Base-by-base conservation (phyloP, 2,797 vertebrate genomes). In the Cygnus olor region DNA sequence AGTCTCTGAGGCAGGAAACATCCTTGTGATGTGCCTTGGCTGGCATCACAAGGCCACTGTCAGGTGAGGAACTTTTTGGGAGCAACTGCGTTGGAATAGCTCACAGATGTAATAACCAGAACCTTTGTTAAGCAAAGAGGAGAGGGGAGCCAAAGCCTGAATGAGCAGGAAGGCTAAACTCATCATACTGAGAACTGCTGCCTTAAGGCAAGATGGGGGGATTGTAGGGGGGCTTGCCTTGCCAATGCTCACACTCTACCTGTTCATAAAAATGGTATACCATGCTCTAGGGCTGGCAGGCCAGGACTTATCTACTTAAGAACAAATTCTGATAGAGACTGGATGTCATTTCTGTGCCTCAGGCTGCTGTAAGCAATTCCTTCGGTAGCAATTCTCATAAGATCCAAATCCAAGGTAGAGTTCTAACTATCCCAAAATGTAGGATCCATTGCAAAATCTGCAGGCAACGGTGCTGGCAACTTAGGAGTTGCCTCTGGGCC, bases 371-470 rank as follows among this genome's bases (percentile, higher is more conserved):
- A 85, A 54, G 16, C 65, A 71, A 9, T 64, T 85, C 54, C 91
- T 94, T 87, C 19, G 2, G 69, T 49, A 87, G 53, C 42, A 83
- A 10, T 92, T 94, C 86, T 93, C 74, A 78, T 12, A 88, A 42
- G 19, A 82, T 63, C 81, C 61, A 63, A 90, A 34, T 70, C n/a
- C 51, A 56, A 72, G 65, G 64, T 6, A 90, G 19, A 19, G 34
- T 89, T 94, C 86, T 92, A 80, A 51, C 79, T 49, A 60, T 54
- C 38, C 69, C 47, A 79, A 96, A 88, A 89, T 34, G 17, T 74
- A 96, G 77, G 27, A 72, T 63, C 74, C 81, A 83, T 90, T 96
- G 88, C 91, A 97, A 96, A 93, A 96, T 96, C 88, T 85, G 27
- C 72, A 96, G 89, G 85, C 85, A 94, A n/a, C 0, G 0, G 68